Evolutionary conservation across 2,888 invertebrate species (phyloP), one percentile per base, ranked within the genome.

Genomic region (Tetrapedia diversipes): DNA sequence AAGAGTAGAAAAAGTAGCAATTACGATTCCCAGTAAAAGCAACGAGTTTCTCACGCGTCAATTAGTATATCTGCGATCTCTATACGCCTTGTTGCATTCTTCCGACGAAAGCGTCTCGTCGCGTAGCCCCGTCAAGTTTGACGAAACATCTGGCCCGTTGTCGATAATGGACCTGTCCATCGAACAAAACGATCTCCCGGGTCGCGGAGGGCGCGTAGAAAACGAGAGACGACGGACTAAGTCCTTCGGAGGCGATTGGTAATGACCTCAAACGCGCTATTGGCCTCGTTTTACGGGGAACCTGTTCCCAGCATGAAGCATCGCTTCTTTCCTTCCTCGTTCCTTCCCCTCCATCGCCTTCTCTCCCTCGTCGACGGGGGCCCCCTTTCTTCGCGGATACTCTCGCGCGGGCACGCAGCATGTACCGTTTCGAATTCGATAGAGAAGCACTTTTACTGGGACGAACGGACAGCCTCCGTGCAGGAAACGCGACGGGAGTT

Each of bases 231-330:
- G 4, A 24, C 14, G 27, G 3, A 24, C 19, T 39, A 24, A 60
- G 54, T 59, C 45, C 51, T 45, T 39, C 32, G 54, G 37, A 63
- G 0, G 4, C 66, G 78, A 86, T 86, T 86, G 88, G 85, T 83
- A 87, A 82, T 90, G 91, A 90, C 90, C 90, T 89, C 86, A 85
- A 89, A 89, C 86, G 71, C 84, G 85, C 86, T 84, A 86, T 86
- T 87, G 90, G 85, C 90, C 90, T 89, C 87, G 87, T 89, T 89
- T 88, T 53, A 43, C 16, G 73, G 54, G 83, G 85, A 90, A 90
- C 90, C 86, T 82, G 90, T 90, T 90, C 85, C 76, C 37, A 67
- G 47, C 63, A 71, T 14, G 70, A 47, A 64, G 54, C 77, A 72
- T 81, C 69, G 29, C 61, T 78, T 74, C 75, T 69, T 66, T 56